Evolutionary conservation across 2,888 invertebrate species (phyloP).

Genomic region (Subacronicta megacephala): DNA sequence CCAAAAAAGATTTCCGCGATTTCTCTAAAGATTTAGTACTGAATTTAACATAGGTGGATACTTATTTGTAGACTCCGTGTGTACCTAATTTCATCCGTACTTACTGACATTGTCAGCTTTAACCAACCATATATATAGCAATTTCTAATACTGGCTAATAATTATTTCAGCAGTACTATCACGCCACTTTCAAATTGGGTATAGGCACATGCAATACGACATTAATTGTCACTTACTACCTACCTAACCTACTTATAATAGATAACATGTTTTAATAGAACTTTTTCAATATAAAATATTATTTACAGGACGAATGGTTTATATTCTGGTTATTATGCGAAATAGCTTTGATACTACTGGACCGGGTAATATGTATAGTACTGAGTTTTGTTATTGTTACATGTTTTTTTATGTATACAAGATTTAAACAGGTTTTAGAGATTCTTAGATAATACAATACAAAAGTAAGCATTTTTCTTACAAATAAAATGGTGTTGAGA

Average conservation of each 20-base stretch:
- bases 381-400: neutral
- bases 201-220: constrained; percentile 51
- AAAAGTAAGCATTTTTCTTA: no score
- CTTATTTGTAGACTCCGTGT: neutral
- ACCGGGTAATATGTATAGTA: constrained; percentile 7
- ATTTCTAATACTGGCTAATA: constrained; percentile 29
- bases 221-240: constrained; percentile 30
- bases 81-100: neutral
- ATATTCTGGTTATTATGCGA: constrained; percentile 8
- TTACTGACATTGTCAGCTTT: neutral
- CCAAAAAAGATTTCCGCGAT: no score
- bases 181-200: constrained; percentile 38
- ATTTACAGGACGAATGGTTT: constrained; percentile 46
- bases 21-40: no score
- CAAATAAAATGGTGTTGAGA: neutral
- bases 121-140: constrained; percentile 13
- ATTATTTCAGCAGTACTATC: constrained; percentile 31
- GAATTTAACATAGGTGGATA: neutral
- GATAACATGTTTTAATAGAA: constrained; percentile 29
- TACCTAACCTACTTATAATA: constrained; percentile 19
- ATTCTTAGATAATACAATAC: neutral
- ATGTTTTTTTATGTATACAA: neutral
- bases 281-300: constrained; percentile 24
- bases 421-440: neutral
- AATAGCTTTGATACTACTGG: constrained; percentile 12